phyloP scores from a whole-genome alignment of 2,797 vertebrate genomes.

The Myripristis murdjan region DNA sequence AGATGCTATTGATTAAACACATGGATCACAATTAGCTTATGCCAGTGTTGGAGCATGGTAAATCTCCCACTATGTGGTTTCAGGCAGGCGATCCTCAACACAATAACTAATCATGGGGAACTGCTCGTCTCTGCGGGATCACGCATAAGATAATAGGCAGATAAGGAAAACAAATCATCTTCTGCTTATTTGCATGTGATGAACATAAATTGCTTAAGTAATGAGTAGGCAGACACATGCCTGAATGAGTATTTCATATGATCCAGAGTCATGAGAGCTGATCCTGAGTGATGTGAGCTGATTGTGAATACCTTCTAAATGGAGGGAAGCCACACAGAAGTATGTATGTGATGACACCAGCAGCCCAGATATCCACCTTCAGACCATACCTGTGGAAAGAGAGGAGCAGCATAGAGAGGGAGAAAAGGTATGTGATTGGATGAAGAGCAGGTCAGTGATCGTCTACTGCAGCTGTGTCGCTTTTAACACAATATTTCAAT shows the following conservation, averaged over 20 bases:
- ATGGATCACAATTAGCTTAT: background rate
- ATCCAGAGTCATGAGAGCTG: background rate
- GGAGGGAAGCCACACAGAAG: slow-evolving; percentile 98
- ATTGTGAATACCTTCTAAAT: slow-evolving; percentile 90
- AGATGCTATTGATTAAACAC: background rate
- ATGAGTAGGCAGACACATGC: background rate
- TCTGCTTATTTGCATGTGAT: background rate
- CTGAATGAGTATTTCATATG: background rate
- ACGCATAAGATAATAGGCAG: background rate
- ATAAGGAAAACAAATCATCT: background rate
- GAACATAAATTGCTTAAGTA: slow-evolving; percentile 6
- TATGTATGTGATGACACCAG: slow-evolving; percentile 98
- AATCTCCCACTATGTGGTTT: background rate
- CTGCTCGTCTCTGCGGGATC: slow-evolving; percentile 1
- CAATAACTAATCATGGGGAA: too few relatives aligned
- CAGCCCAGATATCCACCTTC: slow-evolving; percentile 99
- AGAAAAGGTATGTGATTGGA: too few relatives aligned
- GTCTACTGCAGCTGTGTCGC: background rate
- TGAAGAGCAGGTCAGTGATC: too few relatives aligned
- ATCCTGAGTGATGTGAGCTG: too few relatives aligned
- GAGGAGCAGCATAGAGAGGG: background rate
- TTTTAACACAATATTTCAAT: background rate
- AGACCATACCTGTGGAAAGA: slow-evolving; percentile 90
- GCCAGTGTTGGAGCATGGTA: too few relatives aligned
- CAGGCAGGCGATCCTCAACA: slow-evolving; percentile 1